A percentile compares a stretch with the other conserved stretches of the same genome.
Conservation (phyloP, 2,888 invertebrate species). For the Argyra leucocephala region DNA sequence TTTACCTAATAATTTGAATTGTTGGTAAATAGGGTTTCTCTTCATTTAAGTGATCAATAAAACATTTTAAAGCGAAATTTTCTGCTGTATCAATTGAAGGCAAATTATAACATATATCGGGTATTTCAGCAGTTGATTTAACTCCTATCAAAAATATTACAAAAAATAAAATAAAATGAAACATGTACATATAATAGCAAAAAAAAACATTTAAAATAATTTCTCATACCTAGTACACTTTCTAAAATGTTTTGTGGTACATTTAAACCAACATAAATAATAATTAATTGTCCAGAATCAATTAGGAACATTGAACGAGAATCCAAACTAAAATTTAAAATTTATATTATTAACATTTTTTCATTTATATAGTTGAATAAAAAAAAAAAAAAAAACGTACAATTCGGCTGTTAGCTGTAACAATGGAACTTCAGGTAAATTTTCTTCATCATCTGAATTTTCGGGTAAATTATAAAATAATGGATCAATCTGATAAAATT, state of each 20-base stretch:
- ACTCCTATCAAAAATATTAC: conserved; percentile 47
- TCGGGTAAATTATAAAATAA: conserved; percentile 49
- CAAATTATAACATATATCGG: conserved; percentile 66
- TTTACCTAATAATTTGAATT: conserved; percentile 71
- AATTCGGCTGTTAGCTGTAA: conserved; percentile 77
- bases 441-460: conserved; percentile 37
- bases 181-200: too few relatives aligned
- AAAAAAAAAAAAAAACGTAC: conserved; percentile 41
- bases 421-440: conserved; percentile 58
- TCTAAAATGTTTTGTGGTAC: conserved; percentile 65
- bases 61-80: conserved; percentile 65
- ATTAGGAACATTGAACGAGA: conserved; percentile 84
- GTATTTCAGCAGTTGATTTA: conserved; percentile 59
- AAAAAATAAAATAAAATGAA: too few relatives aligned
- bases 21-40: conserved; percentile 72
- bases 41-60: conserved; percentile 74
- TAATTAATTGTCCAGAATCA: conserved; percentile 75
- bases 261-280: conserved; percentile 74
- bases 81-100: conserved; percentile 68
- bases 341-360: conserved; percentile 1
- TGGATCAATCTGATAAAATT: conserved; percentile 77
- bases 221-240: conserved; percentile 51
- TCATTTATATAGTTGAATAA: too few relatives aligned
- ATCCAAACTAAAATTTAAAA: conserved; percentile 51
- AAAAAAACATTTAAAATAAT: not conserved